Percentiles rank a stretch among this genome's conserved stretches.
phyloP scores from a whole-genome alignment of 1,140 invertebrate genomes.

The Grapholita molesta region DNA sequence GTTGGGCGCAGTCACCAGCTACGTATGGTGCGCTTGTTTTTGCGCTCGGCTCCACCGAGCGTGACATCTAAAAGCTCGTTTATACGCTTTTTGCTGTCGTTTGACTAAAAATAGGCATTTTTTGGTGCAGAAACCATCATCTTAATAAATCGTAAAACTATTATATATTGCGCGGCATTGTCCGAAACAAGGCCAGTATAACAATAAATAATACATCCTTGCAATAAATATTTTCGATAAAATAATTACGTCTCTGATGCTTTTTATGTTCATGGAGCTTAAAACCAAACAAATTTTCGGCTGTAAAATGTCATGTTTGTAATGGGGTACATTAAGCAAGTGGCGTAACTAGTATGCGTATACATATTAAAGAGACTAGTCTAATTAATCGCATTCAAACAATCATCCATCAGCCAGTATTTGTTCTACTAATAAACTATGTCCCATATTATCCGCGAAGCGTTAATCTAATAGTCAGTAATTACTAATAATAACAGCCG shows the following conservation, averaged over 20 bases:
- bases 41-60: slow-evolving; percentile 48
- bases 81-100: slow-evolving; percentile 60
- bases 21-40: slow-evolving; percentile 52
- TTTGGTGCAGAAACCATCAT: slow-evolving; percentile 35
- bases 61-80: slow-evolving; percentile 72
- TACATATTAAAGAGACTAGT: not conserved
- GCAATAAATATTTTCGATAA: not conserved
- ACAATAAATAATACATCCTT: not conserved
- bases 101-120: slow-evolving; percentile 52
- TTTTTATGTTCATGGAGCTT: no score
- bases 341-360: no score
- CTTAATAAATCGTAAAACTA: slow-evolving; percentile 47
- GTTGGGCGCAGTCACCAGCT: slow-evolving; percentile 40
- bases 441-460: not conserved
- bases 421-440: not conserved
- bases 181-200: slow-evolving; percentile 34
- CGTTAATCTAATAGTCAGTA: slow-evolving; percentile 33
- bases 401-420: not conserved
- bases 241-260: no score
- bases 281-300: not conserved
- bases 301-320: not conserved
- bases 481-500: slow-evolving; percentile 39
- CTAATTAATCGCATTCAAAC: not conserved
- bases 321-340: not conserved
- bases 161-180: slow-evolving; percentile 36